These are phyloP conservation scores for Sparus aurata DNA, from an alignment of 2,797 vertebrate genomes.

Conservation along the genomic window DNA sequence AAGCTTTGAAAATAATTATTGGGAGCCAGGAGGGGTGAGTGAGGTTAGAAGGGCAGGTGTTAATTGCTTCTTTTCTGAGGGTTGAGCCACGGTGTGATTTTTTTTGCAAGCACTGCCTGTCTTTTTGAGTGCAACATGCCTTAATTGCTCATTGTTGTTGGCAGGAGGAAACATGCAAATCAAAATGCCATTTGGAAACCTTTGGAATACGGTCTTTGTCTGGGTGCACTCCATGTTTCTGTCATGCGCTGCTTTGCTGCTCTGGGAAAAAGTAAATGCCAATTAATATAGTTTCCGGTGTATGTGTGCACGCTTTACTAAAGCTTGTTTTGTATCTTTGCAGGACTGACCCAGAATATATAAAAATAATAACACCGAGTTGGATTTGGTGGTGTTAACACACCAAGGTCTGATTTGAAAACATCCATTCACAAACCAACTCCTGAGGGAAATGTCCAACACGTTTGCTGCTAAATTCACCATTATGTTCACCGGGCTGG, in stretches of 20 bases:
- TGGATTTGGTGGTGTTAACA: neutral
- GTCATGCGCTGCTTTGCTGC: slow-evolving; percentile 57
- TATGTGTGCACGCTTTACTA: slow-evolving; percentile 13
- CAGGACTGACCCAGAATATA: slow-evolving; percentile 18
- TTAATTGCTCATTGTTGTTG: slow-evolving; percentile 74
- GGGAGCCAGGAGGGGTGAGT: slow-evolving; percentile 39
- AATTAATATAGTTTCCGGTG: slow-evolving; percentile 62
- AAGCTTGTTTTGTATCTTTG: slow-evolving; percentile 24
- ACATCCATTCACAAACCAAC: neutral
- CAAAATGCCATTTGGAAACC: slow-evolving; percentile 67
- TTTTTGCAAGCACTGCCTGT: slow-evolving; percentile 28
- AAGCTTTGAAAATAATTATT: slow-evolving; percentile 44
- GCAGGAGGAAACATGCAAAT: slow-evolving; percentile 65
- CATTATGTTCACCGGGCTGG: neutral
- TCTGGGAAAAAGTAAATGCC: slow-evolving; percentile 54
- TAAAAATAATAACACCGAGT: neutral
- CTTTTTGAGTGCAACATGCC: slow-evolving; percentile 54
- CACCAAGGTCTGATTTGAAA: neutral
- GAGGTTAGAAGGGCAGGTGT: slow-evolving; percentile 59
- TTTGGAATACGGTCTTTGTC: slow-evolving; percentile 56
- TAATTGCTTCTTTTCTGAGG: slow-evolving; percentile 69
- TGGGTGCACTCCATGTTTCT: slow-evolving; percentile 55
- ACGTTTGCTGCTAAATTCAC: neutral
- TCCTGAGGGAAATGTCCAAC: neutral
- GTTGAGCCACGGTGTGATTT: slow-evolving; percentile 49